Evolutionary conservation across 2,888 invertebrate species (phyloP).

Genomic region (Sphaeridia pumilis): DNA sequence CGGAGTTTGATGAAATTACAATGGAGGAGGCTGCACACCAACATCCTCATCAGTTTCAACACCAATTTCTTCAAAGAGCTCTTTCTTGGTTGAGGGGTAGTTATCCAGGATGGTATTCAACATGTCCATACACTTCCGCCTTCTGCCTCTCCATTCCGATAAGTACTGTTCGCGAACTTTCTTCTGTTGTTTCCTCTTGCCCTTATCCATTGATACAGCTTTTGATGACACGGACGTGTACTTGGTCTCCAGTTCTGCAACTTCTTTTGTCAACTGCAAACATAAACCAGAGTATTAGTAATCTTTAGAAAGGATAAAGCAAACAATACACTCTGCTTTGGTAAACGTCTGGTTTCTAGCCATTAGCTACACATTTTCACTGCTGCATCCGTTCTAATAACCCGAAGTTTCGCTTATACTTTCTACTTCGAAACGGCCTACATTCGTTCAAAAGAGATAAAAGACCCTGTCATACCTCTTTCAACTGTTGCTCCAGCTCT

Average conservation of each 20-base stretch:
- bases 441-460: background rate
- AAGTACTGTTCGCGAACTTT: constrained; percentile 47
- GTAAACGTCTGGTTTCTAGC: no score
- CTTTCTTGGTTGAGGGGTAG: constrained; percentile 69
- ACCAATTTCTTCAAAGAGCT: constrained; percentile 66
- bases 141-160: constrained; percentile 59
- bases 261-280: constrained; percentile 41
- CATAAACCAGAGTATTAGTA: background rate
- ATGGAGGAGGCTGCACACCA: background rate
- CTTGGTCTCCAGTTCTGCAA: constrained; percentile 46
- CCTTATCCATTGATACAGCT: constrained; percentile 41
- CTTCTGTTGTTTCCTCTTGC: constrained; percentile 49
- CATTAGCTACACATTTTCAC: no score
- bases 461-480: background rate
- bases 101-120: constrained; percentile 67
- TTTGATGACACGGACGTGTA: constrained; percentile 49
- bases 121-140: constrained; percentile 62
- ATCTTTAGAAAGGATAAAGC: background rate
- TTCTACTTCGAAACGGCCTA: background rate
- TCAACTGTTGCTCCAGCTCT: background rate
- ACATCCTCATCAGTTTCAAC: constrained; percentile 66
- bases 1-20: background rate
- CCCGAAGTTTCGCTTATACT: background rate
- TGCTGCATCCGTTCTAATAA: no score
- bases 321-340: background rate